Evolutionary conservation across 37 sponge, comb jelly and placozoan species (phyloP).

Genomic region (Haliclona indistincta): DNA sequence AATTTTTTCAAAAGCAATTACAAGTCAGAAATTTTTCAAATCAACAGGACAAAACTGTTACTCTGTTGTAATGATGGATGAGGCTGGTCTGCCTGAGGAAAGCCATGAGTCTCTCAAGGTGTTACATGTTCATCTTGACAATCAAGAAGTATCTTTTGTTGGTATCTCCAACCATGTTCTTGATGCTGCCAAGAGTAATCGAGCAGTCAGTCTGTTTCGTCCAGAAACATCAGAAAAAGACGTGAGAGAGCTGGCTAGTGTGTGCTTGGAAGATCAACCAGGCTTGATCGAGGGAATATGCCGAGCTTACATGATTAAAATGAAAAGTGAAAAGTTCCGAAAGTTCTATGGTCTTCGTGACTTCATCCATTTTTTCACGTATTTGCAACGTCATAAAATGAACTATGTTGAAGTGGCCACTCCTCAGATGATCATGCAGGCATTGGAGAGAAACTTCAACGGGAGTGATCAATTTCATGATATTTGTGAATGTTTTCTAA

Average conservation of each 20-base stretch:
- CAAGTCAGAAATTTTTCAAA: conserved; percentile 54
- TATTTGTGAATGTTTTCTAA: background rate
- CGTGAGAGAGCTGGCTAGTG: conserved; percentile 33
- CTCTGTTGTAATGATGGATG: conserved; percentile 75
- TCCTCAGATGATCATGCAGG: conserved; percentile 18
- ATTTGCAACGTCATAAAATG: conserved; percentile 25
- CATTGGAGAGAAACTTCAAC: conserved; percentile 76
- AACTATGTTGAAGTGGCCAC: background rate
- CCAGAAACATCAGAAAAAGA: conserved; percentile 21
- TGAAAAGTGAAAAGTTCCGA: background rate
- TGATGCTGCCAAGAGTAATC: conserved; percentile 74
- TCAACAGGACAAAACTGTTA: too few relatives aligned
- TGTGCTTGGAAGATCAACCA: conserved; percentile 19
- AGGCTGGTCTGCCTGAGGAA: conserved; percentile 79
- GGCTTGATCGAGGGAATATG: too few relatives aligned
- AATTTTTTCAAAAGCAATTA: conserved; percentile 82
- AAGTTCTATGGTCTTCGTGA: conserved; percentile 69
- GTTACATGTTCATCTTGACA: conserved; percentile 59
- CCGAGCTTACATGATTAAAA: background rate
- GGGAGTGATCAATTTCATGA: conserved; percentile 15
- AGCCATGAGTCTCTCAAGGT: conserved; percentile 71
- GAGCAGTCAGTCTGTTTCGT: conserved; percentile 64
- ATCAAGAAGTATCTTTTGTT: conserved; percentile 68
- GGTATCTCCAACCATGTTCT: conserved; percentile 65
- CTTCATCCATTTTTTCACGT: conserved; percentile 60